phyloP scores from a whole-genome alignment of 1,140 invertebrate species.

The Maconellicoccus hirsutus region DNA sequence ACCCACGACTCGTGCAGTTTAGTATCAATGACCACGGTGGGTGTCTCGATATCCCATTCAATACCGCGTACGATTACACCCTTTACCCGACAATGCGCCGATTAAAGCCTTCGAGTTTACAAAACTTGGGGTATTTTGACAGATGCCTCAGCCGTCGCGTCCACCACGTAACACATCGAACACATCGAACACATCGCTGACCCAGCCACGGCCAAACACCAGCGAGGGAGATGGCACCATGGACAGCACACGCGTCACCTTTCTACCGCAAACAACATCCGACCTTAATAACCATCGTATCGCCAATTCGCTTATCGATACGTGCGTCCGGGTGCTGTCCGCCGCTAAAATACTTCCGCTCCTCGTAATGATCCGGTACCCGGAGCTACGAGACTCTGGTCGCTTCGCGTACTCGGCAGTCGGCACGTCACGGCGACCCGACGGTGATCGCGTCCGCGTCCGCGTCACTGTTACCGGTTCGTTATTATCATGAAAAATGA shows the following conservation, averaged over 20 bases:
- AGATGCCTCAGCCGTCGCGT: not conserved
- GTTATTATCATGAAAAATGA: not conserved
- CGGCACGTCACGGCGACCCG: too few species aligned
- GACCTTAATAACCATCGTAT: not conserved
- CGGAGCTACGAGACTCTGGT: too few species aligned
- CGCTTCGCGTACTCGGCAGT: too few species aligned
- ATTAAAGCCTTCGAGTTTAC: not conserved
- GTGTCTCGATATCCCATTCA: not conserved
- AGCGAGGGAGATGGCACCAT: too few species aligned
- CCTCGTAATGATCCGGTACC: too few species aligned
- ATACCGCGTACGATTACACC: not conserved
- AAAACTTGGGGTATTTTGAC: not conserved
- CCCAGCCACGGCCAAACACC: too few species aligned
- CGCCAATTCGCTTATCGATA: not conserved
- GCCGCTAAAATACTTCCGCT: not conserved
- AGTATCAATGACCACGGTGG: not conserved
- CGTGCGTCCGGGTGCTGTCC: too few species aligned
- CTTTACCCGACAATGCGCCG: not conserved
- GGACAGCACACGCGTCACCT: not conserved
- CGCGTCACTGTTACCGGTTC: not conserved
- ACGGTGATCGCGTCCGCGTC: not conserved
- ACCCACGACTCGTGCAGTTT: not conserved
- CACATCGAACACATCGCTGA: too few species aligned
- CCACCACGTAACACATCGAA: too few species aligned
- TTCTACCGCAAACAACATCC: not conserved